These are phyloP conservation scores for Aurelia sp. DNA, from an alignment of 30 jellyfish, hydroid and myxozoan genomes.

Conservation along the genomic window DNA sequence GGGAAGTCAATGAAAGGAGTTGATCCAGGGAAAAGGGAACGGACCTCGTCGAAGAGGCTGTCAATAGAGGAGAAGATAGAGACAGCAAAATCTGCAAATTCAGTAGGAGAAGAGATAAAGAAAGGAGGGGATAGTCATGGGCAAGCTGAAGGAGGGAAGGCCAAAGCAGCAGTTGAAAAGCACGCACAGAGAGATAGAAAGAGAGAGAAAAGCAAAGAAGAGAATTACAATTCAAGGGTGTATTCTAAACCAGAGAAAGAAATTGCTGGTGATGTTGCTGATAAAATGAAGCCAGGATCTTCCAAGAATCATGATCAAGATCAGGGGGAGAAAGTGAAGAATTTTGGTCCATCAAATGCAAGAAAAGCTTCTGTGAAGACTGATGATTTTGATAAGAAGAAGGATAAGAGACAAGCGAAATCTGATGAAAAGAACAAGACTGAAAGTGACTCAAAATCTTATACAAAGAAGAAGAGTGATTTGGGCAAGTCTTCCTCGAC, in stretches of 20 bases:
- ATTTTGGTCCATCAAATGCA: not conserved
- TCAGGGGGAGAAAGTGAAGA: not conserved
- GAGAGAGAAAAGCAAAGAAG: not conserved
- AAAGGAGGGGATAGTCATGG: not conserved
- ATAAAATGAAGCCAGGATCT: not conserved
- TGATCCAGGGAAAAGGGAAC: not conserved
- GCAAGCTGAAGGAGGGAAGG: no score
- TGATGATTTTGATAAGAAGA: not conserved
- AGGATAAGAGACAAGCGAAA: slow-evolving; percentile 6
- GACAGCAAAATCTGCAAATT: no score
- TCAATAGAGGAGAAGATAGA: no score
- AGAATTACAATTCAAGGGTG: no score
- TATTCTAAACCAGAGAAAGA: slow-evolving; percentile 7
- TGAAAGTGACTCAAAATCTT: not conserved
- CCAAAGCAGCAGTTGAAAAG: not conserved
- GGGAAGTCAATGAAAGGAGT: no score
- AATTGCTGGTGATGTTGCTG: not conserved
- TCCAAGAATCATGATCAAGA: not conserved
- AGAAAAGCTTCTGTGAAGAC: not conserved
- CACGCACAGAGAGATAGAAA: not conserved
- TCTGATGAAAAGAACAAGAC: not conserved
- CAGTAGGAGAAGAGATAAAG: not conserved
- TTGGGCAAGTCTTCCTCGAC: no score
- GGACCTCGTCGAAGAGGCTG: slow-evolving; percentile 1
- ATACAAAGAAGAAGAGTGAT: no score